Evolutionary conservation across 2,888 invertebrate genomes (phyloP), one percentile per base, ranked within the genome.

Genomic region (Onchidella celtica): DNA sequence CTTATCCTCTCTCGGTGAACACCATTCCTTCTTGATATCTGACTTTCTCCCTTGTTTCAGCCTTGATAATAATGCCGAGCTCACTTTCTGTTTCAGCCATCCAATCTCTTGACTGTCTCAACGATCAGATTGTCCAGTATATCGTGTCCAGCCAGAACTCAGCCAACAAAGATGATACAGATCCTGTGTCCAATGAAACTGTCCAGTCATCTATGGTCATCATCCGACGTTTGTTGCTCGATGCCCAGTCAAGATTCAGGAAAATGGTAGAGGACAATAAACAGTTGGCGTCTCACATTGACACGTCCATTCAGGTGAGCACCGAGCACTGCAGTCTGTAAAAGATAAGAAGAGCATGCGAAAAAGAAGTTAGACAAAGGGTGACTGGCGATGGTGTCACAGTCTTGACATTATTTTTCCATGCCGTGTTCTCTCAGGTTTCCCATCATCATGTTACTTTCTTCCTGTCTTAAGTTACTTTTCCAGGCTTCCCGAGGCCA

Each of bases 261-360:
- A 96, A 96, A 94, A 97, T 97, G 97, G 97, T 97, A 92, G 97
- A 97, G 94, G 97, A 97, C 95, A 97, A 97, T 94, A 92, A 93
- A 88, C 93, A 94, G 84, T 89, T 94, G 80, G 94, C 94, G 29
- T 90, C 93, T 55, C 94, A 94, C 88, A 94, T 95, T 74, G 91
- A 92, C 84, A 88, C 88, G 3, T 89, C 91, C 32, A 90, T 92
- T 32, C 88, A 87, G 85, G 87, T 90, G 88, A 92, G 74, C 17
- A 11, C 55, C 55, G 55, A 11, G 55, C 9, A n/a, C n/a, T n/a
- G n/a, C n/a, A n/a, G n/a, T n/a, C n/a, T n/a, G 47, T 47, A 17
- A 47, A 47, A 47, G 47, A 11, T 17, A 47, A 17, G 9, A 11
- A 47, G 6, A 47, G 17, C 47, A 11, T 47, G 47, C 9, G 17